Conservation (phyloP, 2,113 vertebrate genomes). For the Strix aluco region DNA sequence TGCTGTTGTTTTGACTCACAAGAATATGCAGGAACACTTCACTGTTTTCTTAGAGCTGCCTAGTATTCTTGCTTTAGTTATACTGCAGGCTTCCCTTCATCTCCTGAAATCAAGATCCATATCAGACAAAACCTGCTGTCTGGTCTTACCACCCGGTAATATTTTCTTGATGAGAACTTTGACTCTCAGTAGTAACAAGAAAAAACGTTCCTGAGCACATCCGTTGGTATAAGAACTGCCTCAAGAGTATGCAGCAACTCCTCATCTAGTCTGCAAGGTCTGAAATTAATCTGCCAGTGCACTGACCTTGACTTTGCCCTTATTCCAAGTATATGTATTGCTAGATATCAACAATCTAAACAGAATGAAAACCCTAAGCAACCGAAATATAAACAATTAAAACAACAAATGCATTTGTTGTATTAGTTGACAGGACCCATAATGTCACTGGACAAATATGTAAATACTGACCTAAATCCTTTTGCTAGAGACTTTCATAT, state of each 20-base stretch:
- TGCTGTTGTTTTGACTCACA: background rate
- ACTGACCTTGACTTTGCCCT: conserved; percentile 57
- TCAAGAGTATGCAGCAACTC: conserved; percentile 4
- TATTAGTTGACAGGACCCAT: conserved; percentile 64
- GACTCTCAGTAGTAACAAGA: background rate
- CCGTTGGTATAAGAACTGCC: background rate
- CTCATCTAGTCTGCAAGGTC: background rate
- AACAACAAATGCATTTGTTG: conserved; percentile 68
- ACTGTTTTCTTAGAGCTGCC: background rate
- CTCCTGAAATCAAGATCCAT: background rate
- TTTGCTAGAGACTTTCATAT: conserved; percentile 8
- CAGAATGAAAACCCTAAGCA: conserved; percentile 62
- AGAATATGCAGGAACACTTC: background rate
- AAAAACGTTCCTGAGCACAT: background rate
- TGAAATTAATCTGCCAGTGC: conserved; percentile 42
- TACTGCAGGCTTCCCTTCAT: background rate
- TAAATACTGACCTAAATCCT: conserved; percentile 69
- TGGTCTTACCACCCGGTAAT: background rate
- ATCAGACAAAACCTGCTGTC: background rate
- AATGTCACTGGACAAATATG: conserved; percentile 70
- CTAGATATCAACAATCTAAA: conserved; percentile 60
- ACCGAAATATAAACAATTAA: conserved; percentile 62
- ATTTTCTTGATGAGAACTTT: background rate
- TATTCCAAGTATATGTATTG: conserved; percentile 15
- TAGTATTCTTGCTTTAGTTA: background rate